Conservation (phyloP, 2,888 invertebrate genomes). For the Cosmopolites sordidus region DNA sequence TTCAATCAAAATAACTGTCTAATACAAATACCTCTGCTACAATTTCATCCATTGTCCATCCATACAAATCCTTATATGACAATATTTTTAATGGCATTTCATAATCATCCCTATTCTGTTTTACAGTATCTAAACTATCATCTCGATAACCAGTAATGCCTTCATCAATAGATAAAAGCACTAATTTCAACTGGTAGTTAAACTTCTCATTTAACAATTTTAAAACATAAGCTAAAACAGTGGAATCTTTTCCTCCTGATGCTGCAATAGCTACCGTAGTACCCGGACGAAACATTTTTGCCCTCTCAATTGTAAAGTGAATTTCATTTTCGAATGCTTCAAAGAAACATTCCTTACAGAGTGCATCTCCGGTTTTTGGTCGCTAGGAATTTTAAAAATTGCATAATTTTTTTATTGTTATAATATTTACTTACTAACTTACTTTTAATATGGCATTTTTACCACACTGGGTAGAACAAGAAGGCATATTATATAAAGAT, state of each 20-base stretch:
- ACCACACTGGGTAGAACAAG: slow-evolving; percentile 69
- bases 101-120: slow-evolving; percentile 91
- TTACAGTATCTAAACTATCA: slow-evolving; percentile 94
- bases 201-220: slow-evolving; percentile 87
- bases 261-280: slow-evolving; percentile 91
- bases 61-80: slow-evolving; percentile 95
- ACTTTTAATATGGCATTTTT: slow-evolving; percentile 74
- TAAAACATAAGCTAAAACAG: slow-evolving; percentile 90
- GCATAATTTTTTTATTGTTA: background rate
- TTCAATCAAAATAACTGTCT: background rate
- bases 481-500: slow-evolving; percentile 54
- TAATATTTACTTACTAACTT: slow-evolving; percentile 25
- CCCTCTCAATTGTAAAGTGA: slow-evolving; percentile 82
- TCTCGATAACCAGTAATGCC: slow-evolving; percentile 95
- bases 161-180: slow-evolving; percentile 95
- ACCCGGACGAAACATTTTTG: slow-evolving; percentile 75
- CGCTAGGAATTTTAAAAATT: slow-evolving; percentile 55
- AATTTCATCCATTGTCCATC: slow-evolving; percentile 99
- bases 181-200: slow-evolving; percentile 83
- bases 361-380: slow-evolving; percentile 84
- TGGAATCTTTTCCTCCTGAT: slow-evolving; percentile 94
- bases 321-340: slow-evolving; percentile 92
- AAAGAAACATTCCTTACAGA: slow-evolving; percentile 94
- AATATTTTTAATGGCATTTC: slow-evolving; percentile 89
- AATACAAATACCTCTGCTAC: slow-evolving; percentile 65